A percentile compares a stretch with the other conserved stretches of the same genome.
phyloP scores from a whole-genome alignment of 2,888 invertebrate species.

The Coenonympha arcania region DNA sequence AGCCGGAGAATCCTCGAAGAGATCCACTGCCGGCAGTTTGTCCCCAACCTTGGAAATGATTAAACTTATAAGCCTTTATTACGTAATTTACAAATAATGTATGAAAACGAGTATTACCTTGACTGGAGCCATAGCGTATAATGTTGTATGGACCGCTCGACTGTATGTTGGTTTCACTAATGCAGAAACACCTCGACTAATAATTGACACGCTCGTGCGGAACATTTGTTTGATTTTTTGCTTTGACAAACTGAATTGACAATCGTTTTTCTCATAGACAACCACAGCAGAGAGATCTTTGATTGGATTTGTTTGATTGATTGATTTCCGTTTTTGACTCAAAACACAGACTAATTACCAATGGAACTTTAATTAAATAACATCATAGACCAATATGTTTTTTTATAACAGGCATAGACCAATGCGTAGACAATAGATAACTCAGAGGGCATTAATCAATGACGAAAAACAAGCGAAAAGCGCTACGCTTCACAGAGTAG shows the following conservation, averaged over 20 bases:
- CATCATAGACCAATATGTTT: not conserved
- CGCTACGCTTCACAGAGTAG: too few species aligned
- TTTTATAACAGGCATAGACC: too few species aligned
- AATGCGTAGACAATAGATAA: too few species aligned
- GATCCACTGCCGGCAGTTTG: slow-evolving; percentile 81
- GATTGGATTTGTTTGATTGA: slow-evolving; percentile 18
- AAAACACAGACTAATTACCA: not conserved
- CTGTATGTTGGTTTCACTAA: slow-evolving; percentile 50
- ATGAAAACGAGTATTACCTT: slow-evolving; percentile 43
- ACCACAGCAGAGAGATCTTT: too few species aligned
- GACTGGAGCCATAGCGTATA: slow-evolving; percentile 60
- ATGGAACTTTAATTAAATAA: too few species aligned
- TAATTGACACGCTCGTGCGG: slow-evolving; percentile 52
- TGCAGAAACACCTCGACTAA: slow-evolving; percentile 58
- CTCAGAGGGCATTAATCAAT: too few species aligned
- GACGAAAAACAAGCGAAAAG: too few species aligned
- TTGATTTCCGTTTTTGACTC: not conserved
- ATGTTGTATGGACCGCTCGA: slow-evolving; percentile 56
- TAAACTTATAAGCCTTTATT: slow-evolving; percentile 38
- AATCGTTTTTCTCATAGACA: not conserved
- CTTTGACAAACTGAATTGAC: too few species aligned
- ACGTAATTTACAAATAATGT: slow-evolving; percentile 39
- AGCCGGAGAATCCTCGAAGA: slow-evolving; percentile 89
- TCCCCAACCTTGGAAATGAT: slow-evolving; percentile 83
- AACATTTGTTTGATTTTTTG: slow-evolving; percentile 54